Conservation (phyloP, 2,797 vertebrate species). For the Sphenopsis melanotis region DNA sequence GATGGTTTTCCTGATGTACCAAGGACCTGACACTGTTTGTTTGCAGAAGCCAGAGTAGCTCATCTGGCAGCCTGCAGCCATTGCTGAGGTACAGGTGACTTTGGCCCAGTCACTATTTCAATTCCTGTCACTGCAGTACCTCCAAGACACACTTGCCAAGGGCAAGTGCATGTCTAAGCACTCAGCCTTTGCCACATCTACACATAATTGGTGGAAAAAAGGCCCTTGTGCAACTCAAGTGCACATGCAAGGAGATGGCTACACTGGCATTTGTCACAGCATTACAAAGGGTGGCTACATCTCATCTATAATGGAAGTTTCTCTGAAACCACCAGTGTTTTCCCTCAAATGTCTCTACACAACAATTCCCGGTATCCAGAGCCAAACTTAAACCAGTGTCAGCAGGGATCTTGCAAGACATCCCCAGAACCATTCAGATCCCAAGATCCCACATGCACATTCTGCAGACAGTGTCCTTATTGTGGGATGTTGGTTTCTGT, state of each 20-base stretch:
- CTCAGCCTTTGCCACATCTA: neutral
- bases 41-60: neutral
- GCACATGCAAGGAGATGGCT: neutral
- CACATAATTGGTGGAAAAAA: neutral
- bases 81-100: neutral
- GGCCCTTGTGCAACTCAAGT: neutral
- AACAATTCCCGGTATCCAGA: neutral
- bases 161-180: neutral
- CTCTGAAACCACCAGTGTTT: neutral
- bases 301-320: neutral
- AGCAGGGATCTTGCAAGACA: neutral
- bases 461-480: neutral
- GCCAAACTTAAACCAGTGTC: neutral
- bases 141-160: neutral
- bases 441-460: fast-evolving
- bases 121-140: neutral
- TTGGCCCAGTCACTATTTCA: neutral
- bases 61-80: neutral
- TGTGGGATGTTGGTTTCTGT: neutral
- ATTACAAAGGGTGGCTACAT: neutral
- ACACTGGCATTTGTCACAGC: neutral
- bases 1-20: neutral
- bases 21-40: neutral
- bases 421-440: neutral
- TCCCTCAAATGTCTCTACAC: neutral